Conservation (phyloP, 2,113 vertebrate species). For the Nibea albiflora region DNA sequence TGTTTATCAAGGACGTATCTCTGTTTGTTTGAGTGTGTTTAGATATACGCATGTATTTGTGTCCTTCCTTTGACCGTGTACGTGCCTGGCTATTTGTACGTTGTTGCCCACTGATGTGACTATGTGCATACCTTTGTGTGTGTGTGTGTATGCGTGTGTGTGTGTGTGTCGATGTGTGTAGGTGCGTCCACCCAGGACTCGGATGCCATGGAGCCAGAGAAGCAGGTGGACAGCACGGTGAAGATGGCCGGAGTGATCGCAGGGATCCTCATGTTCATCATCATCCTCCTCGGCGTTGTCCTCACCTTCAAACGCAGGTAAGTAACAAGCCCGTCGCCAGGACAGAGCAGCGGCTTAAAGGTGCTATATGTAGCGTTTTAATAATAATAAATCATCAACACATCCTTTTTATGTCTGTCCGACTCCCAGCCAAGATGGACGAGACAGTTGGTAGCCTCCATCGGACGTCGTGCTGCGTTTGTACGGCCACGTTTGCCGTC, state of each 20-base stretch:
- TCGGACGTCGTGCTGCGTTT: not conserved
- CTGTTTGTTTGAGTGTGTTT: not conserved
- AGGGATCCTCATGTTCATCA: constrained; percentile 97
- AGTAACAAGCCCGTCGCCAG: not conserved
- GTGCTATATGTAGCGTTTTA: constrained; percentile 16
- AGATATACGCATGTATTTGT: not conserved
- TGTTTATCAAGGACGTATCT: not conserved
- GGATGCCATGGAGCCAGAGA: constrained; percentile 95
- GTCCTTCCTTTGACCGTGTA: not conserved
- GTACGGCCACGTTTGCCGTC: not conserved
- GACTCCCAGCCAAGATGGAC: not conserved
- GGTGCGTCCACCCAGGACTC: constrained; percentile 97
- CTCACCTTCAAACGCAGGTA: constrained; percentile 98
- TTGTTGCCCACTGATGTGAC: constrained; percentile 36
- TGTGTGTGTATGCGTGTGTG: constrained; percentile 25
- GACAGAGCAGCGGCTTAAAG: not conserved
- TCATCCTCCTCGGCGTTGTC: constrained; percentile 94
- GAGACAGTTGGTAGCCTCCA: not conserved
- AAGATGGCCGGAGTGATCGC: constrained; percentile 97
- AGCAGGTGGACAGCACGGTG: constrained; percentile 95
- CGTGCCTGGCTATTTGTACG: not conserved
- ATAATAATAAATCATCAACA: not conserved
- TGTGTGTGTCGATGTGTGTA: constrained; percentile 65
- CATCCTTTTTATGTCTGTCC: not conserved
- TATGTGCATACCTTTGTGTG: constrained; percentile 46